These are phyloP conservation scores for Hydrochoerus hydrochaeris DNA, from an alignment of 2,113 vertebrate genomes.

Conservation along the genomic window DNA sequence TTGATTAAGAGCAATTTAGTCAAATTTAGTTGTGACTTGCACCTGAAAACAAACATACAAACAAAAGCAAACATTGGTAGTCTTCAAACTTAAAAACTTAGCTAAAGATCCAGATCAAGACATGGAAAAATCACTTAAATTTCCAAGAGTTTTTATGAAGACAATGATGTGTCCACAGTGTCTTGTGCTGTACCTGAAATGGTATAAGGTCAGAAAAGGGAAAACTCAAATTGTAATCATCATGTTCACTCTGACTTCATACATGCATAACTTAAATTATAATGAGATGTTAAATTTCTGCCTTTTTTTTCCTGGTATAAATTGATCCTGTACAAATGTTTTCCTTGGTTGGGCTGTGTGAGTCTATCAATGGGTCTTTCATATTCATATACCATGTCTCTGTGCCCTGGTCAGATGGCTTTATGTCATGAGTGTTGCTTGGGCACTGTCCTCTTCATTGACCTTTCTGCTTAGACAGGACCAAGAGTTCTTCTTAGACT, in stretches of 20 bases:
- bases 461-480: background rate
- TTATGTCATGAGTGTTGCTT: background rate
- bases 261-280: background rate
- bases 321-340: background rate
- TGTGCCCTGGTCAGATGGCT: too few species aligned
- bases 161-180: background rate
- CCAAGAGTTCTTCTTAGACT: background rate
- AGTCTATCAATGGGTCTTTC: background rate
- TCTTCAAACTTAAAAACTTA: background rate
- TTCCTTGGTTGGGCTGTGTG: background rate
- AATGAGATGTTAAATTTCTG: background rate
- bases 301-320: background rate
- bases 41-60: slow-evolving; percentile 38
- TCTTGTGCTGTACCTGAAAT: background rate
- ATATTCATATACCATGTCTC: background rate
- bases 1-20: slow-evolving; percentile 67
- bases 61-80: background rate
- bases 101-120: background rate
- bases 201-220: background rate
- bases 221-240: background rate
- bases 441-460: background rate
- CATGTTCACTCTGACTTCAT: background rate
- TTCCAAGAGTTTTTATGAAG: background rate
- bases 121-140: background rate
- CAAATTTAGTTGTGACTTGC: background rate